Percentiles rank a stretch among this genome's conserved stretches.
Conservation (phyloP, 2,113 vertebrate species). For the Pedionomus torquatus region DNA sequence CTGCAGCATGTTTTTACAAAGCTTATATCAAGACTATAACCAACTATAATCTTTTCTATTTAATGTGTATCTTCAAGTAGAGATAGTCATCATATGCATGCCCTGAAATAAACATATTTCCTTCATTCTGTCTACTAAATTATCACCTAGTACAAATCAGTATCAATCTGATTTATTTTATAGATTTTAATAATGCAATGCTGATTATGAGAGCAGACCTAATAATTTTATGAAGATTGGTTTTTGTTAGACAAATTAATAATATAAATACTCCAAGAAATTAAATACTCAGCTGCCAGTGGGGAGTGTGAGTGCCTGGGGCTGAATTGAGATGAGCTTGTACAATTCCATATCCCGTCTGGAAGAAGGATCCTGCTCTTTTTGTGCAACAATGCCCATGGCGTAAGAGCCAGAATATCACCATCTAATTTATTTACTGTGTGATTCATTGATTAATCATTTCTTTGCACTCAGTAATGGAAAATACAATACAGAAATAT, state of each 20-base stretch:
- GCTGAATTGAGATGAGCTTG: constrained; percentile 30
- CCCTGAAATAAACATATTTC: neutral
- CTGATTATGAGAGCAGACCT: neutral
- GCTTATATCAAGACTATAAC: neutral
- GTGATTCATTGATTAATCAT: constrained; percentile 49
- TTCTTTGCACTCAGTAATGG: constrained; percentile 13
- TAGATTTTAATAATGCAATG: constrained; percentile 17
- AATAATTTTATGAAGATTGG: neutral
- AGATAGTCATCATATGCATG: neutral
- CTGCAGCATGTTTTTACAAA: neutral
- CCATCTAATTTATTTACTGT: constrained; percentile 24
- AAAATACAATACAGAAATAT: neutral
- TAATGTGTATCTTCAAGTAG: neutral
- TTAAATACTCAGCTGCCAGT: constrained; percentile 31
- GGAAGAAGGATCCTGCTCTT: neutral
- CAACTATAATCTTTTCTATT: neutral
- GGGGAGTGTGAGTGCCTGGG: neutral
- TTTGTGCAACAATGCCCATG: neutral
- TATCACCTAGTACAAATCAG: neutral
- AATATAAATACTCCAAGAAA: constrained; percentile 30
- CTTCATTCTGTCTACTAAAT: neutral
- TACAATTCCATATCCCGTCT: neutral
- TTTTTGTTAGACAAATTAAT: constrained; percentile 48
- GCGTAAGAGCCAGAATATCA: neutral
- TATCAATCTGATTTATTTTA: neutral